Evolutionary conservation across 2,888 invertebrate species (phyloP).

Genomic region (Sialis fuliginosa): DNA sequence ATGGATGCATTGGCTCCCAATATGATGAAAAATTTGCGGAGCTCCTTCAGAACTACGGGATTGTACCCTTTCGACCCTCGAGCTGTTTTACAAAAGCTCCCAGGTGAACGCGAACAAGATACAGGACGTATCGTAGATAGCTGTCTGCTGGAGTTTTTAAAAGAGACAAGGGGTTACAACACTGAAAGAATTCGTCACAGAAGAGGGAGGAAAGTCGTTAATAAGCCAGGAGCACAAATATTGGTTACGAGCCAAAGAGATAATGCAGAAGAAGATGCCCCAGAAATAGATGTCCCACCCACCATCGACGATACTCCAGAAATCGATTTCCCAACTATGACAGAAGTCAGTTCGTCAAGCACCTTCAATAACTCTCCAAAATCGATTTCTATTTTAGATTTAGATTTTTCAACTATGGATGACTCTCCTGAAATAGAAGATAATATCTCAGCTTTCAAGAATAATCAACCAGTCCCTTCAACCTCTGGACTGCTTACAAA

Average conservation of each 20-base stretch:
- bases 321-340: too few species aligned
- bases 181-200: neutral
- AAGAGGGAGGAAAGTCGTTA: neutral
- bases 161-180: constrained; percentile 3
- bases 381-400: too few species aligned
- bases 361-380: too few species aligned
- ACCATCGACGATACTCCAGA: too few species aligned
- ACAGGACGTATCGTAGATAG: constrained; percentile 3
- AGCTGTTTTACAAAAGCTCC: constrained; percentile 4
- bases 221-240: neutral
- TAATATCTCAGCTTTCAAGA: neutral
- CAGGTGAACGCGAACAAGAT: neutral
- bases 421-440: neutral
- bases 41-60: constrained; percentile 6
- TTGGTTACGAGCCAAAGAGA: neutral
- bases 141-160: constrained; percentile 3
- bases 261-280: too few species aligned
- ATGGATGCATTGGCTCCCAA: constrained; percentile 4
- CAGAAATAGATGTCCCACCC: too few species aligned
- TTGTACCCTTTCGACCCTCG: constrained; percentile 6
- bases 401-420: too few species aligned
- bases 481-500: neutral
- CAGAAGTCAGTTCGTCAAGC: too few species aligned
- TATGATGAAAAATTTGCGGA: constrained; percentile 2
- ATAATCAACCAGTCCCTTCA: too few species aligned